phyloP scores from a whole-genome alignment of 37 sponge, comb jelly and placozoan genomes.

The Beroe forskalii region DNA sequence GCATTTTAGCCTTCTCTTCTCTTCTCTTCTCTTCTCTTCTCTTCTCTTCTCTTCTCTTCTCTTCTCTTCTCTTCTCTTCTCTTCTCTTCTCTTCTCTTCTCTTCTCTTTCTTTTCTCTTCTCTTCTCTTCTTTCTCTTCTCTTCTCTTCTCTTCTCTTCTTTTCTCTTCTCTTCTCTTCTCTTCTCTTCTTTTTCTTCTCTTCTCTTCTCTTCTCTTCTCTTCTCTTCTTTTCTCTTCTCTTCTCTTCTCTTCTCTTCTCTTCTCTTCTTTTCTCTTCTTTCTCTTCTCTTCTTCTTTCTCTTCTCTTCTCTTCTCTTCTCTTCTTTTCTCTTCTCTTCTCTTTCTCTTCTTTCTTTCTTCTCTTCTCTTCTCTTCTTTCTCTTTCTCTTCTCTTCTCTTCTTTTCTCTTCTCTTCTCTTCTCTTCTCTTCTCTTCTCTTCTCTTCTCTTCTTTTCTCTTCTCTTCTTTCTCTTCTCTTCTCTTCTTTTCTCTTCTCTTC shows the following conservation, averaged over 20 bases:
- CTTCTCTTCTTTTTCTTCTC: not conserved
- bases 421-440: slow-evolving; percentile 2
- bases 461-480: slow-evolving; percentile 2
- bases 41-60: slow-evolving; percentile 2
- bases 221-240: not conserved
- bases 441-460: not conserved
- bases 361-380: not conserved
- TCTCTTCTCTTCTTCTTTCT: not conserved
- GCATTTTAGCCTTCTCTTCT: not conserved
- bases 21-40: slow-evolving; percentile 2
- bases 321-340: not conserved
- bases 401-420: not conserved
- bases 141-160: slow-evolving; percentile 2
- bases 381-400: not conserved
- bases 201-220: slow-evolving; percentile 2
- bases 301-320: slow-evolving; percentile 2
- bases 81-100: slow-evolving; percentile 2
- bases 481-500: not conserved
- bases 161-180: not conserved
- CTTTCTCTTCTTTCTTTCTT: not conserved
- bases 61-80: slow-evolving; percentile 2
- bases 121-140: slow-evolving; percentile 1
- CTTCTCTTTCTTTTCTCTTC: not conserved
- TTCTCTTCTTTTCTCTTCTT: not conserved
- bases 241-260: slow-evolving; percentile 2